A percentile compares a stretch with the other conserved stretches of the same genome.
phyloP scores from a whole-genome alignment of 2,888 invertebrate species.

The Drosophila mettleri region DNA sequence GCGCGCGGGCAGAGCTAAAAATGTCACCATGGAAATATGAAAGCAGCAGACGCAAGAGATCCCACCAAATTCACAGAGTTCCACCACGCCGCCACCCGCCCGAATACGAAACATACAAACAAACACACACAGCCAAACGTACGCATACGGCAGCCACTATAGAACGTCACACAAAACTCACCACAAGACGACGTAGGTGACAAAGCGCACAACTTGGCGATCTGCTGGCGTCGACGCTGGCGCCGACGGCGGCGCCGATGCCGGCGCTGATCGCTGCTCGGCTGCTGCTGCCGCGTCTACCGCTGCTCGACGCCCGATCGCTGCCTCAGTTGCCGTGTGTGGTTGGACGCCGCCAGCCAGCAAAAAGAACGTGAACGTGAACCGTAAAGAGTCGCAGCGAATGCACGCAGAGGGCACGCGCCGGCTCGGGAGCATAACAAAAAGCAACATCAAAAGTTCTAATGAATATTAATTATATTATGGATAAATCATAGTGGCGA shows the following conservation, averaged over 20 bases:
- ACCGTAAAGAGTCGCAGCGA: conserved; percentile 34
- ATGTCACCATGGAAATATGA: conserved; percentile 71
- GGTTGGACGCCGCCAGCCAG: conserved; percentile 71
- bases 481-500: conserved; percentile 30
- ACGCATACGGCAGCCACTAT: conserved; percentile 2
- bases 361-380: conserved; percentile 53
- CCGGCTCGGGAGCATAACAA: conserved; percentile 10
- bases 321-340: conserved; percentile 73
- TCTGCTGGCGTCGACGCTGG: conserved; percentile 23
- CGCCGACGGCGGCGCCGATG: neutral
- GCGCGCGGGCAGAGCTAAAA: conserved; percentile 51
- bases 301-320: conserved; percentile 39
- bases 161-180: conserved; percentile 60
- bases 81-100: conserved; percentile 8
- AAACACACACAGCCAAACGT: neutral
- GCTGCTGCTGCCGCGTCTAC: conserved; percentile 18
- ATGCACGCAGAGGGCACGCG: neutral
- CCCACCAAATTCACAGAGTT: conserved; percentile 13
- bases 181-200: conserved; percentile 65
- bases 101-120: conserved; percentile 3
- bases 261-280: neutral
- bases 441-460: conserved; percentile 8
- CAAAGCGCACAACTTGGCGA: conserved; percentile 57
- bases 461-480: conserved; percentile 9
- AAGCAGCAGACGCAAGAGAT: conserved; percentile 39